Evolutionary conservation across 2,113 vertebrate genomes (phyloP), one percentile per base, ranked within the genome.

Genomic region (Tachysurus vachellii): DNA sequence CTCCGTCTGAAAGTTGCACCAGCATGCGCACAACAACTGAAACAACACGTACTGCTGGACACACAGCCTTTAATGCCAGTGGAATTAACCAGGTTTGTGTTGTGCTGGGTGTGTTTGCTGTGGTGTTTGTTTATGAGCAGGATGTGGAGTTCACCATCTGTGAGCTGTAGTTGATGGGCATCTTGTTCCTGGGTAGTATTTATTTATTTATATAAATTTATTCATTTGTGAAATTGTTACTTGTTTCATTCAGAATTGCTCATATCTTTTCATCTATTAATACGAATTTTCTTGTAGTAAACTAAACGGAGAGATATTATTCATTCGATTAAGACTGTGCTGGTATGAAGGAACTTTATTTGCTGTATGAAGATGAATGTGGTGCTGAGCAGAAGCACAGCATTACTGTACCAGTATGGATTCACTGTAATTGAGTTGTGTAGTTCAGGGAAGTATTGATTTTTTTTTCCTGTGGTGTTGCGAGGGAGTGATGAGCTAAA

Each of bases 1-100:
- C 44, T 81, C 31, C 12, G 44, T 70, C 76, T 81, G 68, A 84
- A 82, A 44, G 82, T 77, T 82, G n/a, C 83, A 77, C 47, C 61
- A 54, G 44, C 50, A 80, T 44, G 86, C 68, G 83, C 56, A 44
- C 16, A 62, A 80, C 80, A 71, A 59, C 70, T 89, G 28, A 86
- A 86, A 62, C 73, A 56, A 23, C 73, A 54, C n/a, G 62, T 64
- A 54, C 64, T 50, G 57, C 76, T 21, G 59, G 61, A 84, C 82
- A 66, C 28, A 80, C 85, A 53, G 47, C 77, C 56, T 80, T 54
- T 19, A 31, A 61, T 44, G 50, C 66, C 79, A 50, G 85, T 82
- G 88, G 83, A 87, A 54, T 70, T 85, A 61, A 85, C 36, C 83
- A 87, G 86, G 88, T 89, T 73, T 89, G 88, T 89, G 82, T 42